Conservation (phyloP, 2,888 invertebrate species). For the Zhuqinia jingwanae region DNA sequence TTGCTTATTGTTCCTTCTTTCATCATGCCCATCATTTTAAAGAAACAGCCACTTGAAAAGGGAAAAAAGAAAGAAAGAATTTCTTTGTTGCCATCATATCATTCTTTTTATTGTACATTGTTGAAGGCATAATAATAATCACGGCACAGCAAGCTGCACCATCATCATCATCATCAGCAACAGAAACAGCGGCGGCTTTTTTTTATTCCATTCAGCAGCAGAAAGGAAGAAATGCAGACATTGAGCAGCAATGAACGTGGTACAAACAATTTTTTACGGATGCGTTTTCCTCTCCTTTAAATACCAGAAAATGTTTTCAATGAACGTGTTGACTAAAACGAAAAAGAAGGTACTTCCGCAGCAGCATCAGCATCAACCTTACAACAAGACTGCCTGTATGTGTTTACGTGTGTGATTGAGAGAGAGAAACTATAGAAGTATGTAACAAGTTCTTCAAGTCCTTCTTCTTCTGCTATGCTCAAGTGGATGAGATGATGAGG, state of each 20-base stretch:
- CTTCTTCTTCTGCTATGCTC: not conserved
- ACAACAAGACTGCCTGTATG: too few species aligned
- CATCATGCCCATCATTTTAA: slow-evolving; percentile 10
- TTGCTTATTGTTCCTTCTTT: not conserved
- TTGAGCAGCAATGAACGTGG: too few species aligned
- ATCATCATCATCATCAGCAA: not conserved
- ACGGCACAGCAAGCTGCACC: not conserved
- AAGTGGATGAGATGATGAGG: slow-evolving; percentile 9
- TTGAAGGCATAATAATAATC: not conserved
- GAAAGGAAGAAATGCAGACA: too few species aligned
- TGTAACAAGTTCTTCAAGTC: slow-evolving; percentile 54
- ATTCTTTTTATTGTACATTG: not conserved
- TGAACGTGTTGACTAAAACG: slow-evolving; percentile 55
- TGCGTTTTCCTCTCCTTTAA: not conserved
- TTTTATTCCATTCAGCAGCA: too few species aligned
- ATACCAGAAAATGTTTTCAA: slow-evolving; percentile 2
- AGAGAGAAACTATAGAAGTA: not conserved
- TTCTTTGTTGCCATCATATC: slow-evolving; percentile 9
- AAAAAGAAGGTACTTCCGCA: slow-evolving; percentile 63
- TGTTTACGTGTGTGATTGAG: too few species aligned
- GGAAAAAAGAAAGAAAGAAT: not conserved
- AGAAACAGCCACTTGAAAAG: not conserved
- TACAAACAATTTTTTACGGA: slow-evolving; percentile 9
- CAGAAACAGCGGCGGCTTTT: not conserved
- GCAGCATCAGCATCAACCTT: not conserved